Conservation (phyloP, 2,797 vertebrate species). For the Sebastes steindachneri region DNA sequence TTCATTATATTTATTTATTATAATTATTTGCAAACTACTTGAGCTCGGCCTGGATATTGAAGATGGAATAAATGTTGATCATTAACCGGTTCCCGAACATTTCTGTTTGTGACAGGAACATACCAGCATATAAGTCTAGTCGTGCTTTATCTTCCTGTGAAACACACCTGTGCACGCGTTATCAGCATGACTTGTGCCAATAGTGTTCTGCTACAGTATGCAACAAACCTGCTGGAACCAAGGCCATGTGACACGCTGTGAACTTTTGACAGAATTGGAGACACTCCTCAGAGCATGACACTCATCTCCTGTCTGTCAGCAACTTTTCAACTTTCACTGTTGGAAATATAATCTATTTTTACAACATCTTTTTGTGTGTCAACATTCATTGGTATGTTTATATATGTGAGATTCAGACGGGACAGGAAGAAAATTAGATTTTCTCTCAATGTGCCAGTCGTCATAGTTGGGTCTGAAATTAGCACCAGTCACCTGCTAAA, state of each 20-base stretch:
- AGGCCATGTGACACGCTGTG: slow-evolving; percentile 7
- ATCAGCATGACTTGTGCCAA: background rate
- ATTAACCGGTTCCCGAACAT: background rate
- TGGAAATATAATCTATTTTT: background rate
- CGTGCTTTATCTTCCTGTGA: slow-evolving; percentile 2
- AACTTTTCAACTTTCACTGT: background rate
- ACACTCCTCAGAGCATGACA: slow-evolving; percentile 3
- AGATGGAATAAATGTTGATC: background rate
- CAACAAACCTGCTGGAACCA: background rate
- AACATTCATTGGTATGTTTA: background rate
- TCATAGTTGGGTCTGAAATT: too few species aligned
- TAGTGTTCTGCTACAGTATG: background rate
- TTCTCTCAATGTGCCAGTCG: background rate
- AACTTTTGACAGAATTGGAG: slow-evolving; percentile 12
- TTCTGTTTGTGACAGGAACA: background rate
- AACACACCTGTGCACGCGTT: slow-evolving; percentile 5
- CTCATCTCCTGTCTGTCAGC: slow-evolving; percentile 3
- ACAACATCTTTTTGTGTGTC: background rate
- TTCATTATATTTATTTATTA: too few species aligned
- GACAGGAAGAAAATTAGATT: background rate
- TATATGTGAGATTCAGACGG: background rate
- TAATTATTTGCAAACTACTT: background rate
- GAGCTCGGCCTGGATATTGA: background rate
- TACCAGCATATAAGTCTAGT: background rate
- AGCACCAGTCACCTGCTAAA: too few species aligned